Base-by-base conservation (phyloP, 2,888 invertebrate species). In the Troides oblongomaculatus region DNA sequence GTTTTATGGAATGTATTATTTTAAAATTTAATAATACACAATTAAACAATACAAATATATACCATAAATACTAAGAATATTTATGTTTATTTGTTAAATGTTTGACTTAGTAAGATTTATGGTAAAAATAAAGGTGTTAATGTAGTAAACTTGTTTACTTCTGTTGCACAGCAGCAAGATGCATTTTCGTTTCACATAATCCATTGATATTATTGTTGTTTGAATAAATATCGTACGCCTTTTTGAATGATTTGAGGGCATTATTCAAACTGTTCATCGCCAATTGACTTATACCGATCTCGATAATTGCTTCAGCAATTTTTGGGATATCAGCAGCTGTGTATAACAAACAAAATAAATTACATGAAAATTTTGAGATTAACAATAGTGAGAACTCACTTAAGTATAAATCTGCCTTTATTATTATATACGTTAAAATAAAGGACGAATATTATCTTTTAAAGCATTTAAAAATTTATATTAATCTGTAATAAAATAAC, bases 261-360 rank as follows among this genome's bases (percentile, higher is more conserved):
- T 88, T 87, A 72, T 89, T 89, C 62, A 93, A 79, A 73, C 92
- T 89, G 63, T 90, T 90, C 83, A 90, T 87, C 68, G 83, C 76
- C 71, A 94, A 76, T 76, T 93, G 93, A 74, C 93, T 93, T 39
- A 93, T 81, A 8, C 94, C 94, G 62, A 93, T 93, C 74, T 93
- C 86, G 64, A 93, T 84, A 10, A 93, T 86, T 0, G 94, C 93
- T 73, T 93, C 92, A 0, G 93, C 93, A 64, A 86, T 89, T 73
- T 91, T 93, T 1, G 80, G 76, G 17, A 82, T 82, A 74, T 88
- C 88, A 62, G 85, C 80, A 59, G 93, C 94, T 94, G 75, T 12
- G 30, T 30, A 30, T 3, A 30, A 30, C 17, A 43, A 59, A 30
- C 30, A 50, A 17, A 56, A 56, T 56, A 7, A n/a, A 56, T 21